Evolutionary conservation across 1,140 invertebrate genomes (phyloP), one percentile per base, ranked within the genome.

Genomic region (Heliothis virescens): DNA sequence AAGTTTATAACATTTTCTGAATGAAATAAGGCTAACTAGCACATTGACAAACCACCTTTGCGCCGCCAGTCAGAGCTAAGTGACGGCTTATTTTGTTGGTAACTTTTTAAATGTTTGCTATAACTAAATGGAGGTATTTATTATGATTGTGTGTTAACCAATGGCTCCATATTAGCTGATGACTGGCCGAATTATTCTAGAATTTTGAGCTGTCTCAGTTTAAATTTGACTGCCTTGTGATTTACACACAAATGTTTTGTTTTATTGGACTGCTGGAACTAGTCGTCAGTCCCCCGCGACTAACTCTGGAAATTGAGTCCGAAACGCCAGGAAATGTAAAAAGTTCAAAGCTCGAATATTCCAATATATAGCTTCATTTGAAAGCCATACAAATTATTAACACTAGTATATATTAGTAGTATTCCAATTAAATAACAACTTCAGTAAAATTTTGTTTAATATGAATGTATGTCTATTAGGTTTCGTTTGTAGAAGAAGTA

Each of bases 321-420:
- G 16, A 48, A 67, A 67, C 16, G 11, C 12, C 41, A 67, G 63
- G 41, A 67, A 67, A 48, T 67, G 63, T 65, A 67, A 67, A 67
- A 67, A 67, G 41, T 48, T 67, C 47, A 48, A 21, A 48, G 41
- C 63, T 3, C 34, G 63, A 67, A 48, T 48, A 2, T 18, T 16
- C 9, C 62, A 15, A 34, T 18, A 65, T 47, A n/a, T 21, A 21
- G 55, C 34, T 10, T 57, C 16, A 21, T 21, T 57, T 21, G 9
- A 55, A 55, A 55, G n/a, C 18, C n/a, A 18, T 55, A 21, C 11
- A 59, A 21, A 0, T 21, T 7, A 21, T 21, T 21, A 59, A 12
- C 10, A 55, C 52, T 16, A 15, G 50, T 52, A 3, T 53, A 7
- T 55, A 41, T 55, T n/a, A 16, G 52, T n/a, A 18, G 1, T 10